phyloP scores from a whole-genome alignment of 2,113 vertebrate genomes.

The Melanerpes formicivorus region DNA sequence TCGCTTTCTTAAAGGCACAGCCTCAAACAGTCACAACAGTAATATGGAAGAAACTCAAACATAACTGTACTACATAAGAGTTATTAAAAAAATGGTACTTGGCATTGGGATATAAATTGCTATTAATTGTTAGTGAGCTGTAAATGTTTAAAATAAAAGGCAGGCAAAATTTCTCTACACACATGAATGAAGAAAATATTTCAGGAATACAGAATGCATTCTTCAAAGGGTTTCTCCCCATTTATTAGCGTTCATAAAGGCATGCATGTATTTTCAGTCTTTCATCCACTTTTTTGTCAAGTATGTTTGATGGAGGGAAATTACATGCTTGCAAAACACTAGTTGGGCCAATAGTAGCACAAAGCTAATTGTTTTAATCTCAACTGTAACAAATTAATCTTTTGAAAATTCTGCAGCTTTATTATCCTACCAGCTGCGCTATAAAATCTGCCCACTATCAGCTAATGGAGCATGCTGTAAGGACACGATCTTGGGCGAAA shows the following conservation, averaged over 20 bases:
- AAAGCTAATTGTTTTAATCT: background rate
- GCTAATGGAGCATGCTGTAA: background rate
- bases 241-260: background rate
- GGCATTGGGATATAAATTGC: background rate
- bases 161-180: background rate
- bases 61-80: background rate
- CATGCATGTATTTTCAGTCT: background rate
- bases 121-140: background rate
- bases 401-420: background rate
- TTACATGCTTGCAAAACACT: background rate
- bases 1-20: too few relatives aligned
- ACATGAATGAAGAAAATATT: background rate
- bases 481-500: background rate
- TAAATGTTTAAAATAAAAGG: background rate
- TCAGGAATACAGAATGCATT: background rate
- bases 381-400: background rate
- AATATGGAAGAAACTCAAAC: background rate
- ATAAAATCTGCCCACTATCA: background rate
- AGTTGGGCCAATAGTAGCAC: background rate
- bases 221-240: background rate
- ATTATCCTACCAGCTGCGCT: background rate
- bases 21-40: too few relatives aligned
- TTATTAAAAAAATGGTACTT: background rate
- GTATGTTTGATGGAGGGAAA: background rate
- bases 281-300: background rate